Evolutionary conservation across 1,140 invertebrate genomes (phyloP).

Genomic region (Riptortus pedestris): DNA sequence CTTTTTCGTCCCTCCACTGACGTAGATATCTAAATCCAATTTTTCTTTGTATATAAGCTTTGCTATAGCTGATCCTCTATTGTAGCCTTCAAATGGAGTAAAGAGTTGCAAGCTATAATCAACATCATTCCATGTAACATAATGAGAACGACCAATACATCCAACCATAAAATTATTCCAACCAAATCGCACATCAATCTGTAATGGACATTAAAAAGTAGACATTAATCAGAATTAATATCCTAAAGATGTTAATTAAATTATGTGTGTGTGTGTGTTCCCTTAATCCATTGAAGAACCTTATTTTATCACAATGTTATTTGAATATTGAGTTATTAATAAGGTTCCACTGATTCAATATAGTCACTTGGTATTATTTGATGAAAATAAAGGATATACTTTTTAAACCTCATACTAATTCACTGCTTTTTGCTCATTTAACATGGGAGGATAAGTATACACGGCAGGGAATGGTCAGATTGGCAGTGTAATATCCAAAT

Average conservation of each 20-base stretch:
- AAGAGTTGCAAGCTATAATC: slow-evolving; percentile 65
- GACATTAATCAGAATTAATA: not conserved
- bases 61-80: slow-evolving; percentile 58
- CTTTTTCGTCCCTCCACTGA: slow-evolving; percentile 55
- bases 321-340: no score
- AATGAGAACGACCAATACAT: slow-evolving; percentile 44
- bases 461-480: no score
- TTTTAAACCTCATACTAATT: no score
- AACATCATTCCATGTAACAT: slow-evolving; percentile 42
- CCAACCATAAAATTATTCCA: slow-evolving; percentile 64
- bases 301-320: no score
- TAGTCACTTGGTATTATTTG: no score
- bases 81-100: slow-evolving; percentile 58
- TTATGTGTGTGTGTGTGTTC: not conserved
- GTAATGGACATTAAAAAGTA: not conserved
- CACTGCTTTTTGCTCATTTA: no score
- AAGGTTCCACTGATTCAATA: no score
- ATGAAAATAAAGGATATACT: no score
- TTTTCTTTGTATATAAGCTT: slow-evolving; percentile 52
- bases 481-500: no score
- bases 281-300: no score
- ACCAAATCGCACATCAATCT: slow-evolving; percentile 58
- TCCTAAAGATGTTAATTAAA: not conserved
- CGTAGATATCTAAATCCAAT: slow-evolving; percentile 48
- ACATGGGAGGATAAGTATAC: no score